Base-by-base conservation (phyloP, 1,140 invertebrate genomes). In the Trichonephila clavipes region DNA sequence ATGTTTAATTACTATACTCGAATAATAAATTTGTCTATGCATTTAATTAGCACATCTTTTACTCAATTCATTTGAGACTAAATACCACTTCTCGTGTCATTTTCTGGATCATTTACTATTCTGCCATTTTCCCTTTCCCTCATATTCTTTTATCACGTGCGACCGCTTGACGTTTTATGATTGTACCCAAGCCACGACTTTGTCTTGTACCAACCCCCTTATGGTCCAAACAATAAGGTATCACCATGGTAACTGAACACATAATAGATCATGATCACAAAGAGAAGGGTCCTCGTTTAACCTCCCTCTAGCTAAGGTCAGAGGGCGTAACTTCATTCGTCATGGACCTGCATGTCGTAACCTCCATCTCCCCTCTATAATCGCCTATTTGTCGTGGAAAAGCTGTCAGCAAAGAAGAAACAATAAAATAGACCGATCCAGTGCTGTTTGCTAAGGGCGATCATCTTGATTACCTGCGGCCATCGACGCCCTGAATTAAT, bases 401-500 rank as follows among this genome's bases (percentile, higher is more conserved):
- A 91, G 59, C 72, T 90, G 89, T 83, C 64, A 81, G n/a, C 83
- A 21, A 62, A 34, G 34, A 81, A 93, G 83, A 93, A 93, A 93
- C 92, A 93, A 93, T 93, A 88, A 93, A 93, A 83, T 85, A 61
- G 24, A 40, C 64, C 82, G 91, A 87, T 72, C 82, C 91, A 59
- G 12, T 83, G 77, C 72, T 93, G 92, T 93, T 93, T 93, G 92
- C 92, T 69, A 88, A 93, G 92, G 92, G 92, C 92, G 92, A 93
- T 88, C 92, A 44, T 93, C 92, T 93, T 93, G 85, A 93, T 88
- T 93, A 93, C 92, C 92, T 93, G 92, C 85, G 92, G 86, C 81
- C 82, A 92, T 92, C 58, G 90, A 85, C 62, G 89, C 62, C n/a
- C 66, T 34, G 82, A 87, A 92, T 93, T 88, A 93, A 93, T 93